phyloP scores from a whole-genome alignment of 1,140 invertebrate species.

The Penaeus vannamei region DNA sequence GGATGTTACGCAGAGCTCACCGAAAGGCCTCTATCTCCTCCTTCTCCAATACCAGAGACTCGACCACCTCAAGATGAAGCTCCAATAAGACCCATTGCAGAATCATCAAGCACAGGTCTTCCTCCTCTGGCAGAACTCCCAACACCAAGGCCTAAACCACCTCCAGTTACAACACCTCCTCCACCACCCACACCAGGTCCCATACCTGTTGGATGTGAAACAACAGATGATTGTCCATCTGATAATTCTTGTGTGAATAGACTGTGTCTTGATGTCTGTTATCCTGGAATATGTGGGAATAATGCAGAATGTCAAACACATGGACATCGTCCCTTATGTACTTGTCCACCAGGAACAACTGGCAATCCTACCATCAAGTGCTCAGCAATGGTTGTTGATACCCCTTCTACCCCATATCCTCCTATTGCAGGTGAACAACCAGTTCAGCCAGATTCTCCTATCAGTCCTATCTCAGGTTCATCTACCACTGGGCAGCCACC shows the following conservation, averaged over 20 bases:
- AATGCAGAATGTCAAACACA: constrained; percentile 82
- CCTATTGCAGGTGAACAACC: not conserved
- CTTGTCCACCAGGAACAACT: constrained; percentile 80
- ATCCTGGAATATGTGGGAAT: constrained; percentile 78
- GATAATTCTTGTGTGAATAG: constrained; percentile 66
- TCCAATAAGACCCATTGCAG: constrained; percentile 71
- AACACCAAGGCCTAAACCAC: constrained; percentile 66
- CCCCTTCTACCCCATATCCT: not conserved
- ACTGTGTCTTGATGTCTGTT: constrained; percentile 65
- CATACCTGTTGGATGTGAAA: constrained; percentile 78
- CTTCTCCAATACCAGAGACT: not conserved
- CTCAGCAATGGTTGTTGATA: constrained; percentile 39
- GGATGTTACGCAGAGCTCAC: constrained; percentile 67
- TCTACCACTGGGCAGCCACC: not conserved
- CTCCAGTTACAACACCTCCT: constrained; percentile 80
- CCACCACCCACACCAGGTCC: constrained; percentile 79
- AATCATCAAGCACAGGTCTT: not conserved
- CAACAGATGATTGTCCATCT: constrained; percentile 77
- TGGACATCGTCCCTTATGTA: constrained; percentile 84
- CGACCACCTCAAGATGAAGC: not conserved
- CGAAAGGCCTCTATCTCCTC: not conserved
- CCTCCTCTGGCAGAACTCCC: constrained; percentile 1
- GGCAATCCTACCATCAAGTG: constrained; percentile 88
- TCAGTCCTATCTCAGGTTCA: not conserved
- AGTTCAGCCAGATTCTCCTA: not conserved